Evolutionary conservation across 2,113 vertebrate genomes (phyloP).

Genomic region (Tachuris rubrigastra): DNA sequence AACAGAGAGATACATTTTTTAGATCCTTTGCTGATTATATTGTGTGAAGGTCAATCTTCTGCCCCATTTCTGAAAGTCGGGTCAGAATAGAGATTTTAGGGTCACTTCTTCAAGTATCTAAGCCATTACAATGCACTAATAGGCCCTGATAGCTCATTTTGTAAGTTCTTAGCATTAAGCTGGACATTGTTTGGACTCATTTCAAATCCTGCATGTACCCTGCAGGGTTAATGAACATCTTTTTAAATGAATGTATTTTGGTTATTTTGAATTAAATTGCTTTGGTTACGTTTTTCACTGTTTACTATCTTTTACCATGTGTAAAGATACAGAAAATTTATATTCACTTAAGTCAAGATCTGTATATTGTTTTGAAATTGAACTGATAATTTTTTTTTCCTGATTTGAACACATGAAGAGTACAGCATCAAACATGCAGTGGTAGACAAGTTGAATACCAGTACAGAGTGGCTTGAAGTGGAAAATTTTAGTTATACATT

Average conservation of each 20-base stretch:
- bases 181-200: conserved; percentile 60
- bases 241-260: conserved; percentile 9
- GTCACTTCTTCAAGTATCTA: conserved; percentile 75
- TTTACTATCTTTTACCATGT: neutral
- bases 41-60: conserved; percentile 70
- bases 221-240: conserved; percentile 65
- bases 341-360: neutral
- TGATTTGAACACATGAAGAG: neutral
- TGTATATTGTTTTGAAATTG: neutral
- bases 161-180: conserved; percentile 65
- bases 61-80: conserved; percentile 69
- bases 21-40: conserved; percentile 79
- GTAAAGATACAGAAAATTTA: neutral
- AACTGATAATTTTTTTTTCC: neutral
- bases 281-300: neutral
- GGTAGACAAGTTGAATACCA: neutral
- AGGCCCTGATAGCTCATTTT: conserved; percentile 73
- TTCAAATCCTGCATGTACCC: conserved; percentile 58
- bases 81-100: conserved; percentile 75
- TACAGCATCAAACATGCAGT: neutral
- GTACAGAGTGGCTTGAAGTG: neutral
- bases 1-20: conserved; percentile 82
- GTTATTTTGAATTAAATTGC: conserved; percentile 16
- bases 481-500: neutral
- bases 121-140: conserved; percentile 76